Evolutionary conservation across 2,888 invertebrate genomes (phyloP), one percentile per base, ranked within the genome.

Genomic region (Hyposoter didymator): DNA sequence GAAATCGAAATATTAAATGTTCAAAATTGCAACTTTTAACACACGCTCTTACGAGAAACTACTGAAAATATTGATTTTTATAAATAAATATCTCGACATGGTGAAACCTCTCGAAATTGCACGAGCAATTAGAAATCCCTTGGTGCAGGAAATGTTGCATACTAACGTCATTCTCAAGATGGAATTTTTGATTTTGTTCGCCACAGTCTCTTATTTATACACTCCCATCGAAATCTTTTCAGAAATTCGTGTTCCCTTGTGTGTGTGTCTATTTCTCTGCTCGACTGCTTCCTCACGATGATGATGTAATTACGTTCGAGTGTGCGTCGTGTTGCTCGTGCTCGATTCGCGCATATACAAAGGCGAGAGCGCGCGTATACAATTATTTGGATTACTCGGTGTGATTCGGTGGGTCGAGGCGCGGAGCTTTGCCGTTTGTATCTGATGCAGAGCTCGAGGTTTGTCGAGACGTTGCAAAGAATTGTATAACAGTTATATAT

Each of bases 381-480:
- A 69, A 47, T 49, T 35, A 69, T 69, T 45, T 32, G 69, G 69
- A 69, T 69, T 17, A 69, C 39, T 39, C 12, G 28, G 28, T 14
- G 10, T 19, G 55, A 55, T 22, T 55, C 2, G 22, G 55, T 55
- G 19, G 55, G 14, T 59, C 28, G n/a, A n/a, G n/a, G 28, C 35
- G 35, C 35, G 35, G 39, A 39, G 10, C 39, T 39, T n/a, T n/a
- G n/a, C 39, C 35, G 35, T 35, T 4, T 55, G 55, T 22, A 55
- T 55, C 55, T 22, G 4, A 3, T 22, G 55, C 22, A 10, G 52
- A 52, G 52, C n/a, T 52, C 10, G 55, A 59, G 59, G 59, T 59
- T 59, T 59, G 59, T 59, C 59, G 59, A 59, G 59, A 59, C 59
- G 59, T 14, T 14, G 59, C 4, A 64, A 52, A 72, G 72, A 72